phyloP scores from a whole-genome alignment of 2,113 vertebrate species.

The Myotis lucifugus region DNA sequence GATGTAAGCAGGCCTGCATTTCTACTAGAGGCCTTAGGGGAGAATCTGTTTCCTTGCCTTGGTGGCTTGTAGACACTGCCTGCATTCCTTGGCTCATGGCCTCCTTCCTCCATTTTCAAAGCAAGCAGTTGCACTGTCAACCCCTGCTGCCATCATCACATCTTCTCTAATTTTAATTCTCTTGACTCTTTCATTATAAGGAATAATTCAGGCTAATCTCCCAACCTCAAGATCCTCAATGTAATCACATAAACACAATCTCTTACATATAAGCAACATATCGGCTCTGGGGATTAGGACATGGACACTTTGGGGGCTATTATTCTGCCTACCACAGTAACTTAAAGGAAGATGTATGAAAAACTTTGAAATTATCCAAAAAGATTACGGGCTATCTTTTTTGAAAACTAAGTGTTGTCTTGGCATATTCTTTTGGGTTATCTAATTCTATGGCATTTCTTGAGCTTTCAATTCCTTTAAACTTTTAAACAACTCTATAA shows the following conservation, averaged over 20 bases:
- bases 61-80: background rate
- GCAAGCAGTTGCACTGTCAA: background rate
- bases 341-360: background rate
- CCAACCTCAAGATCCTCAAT: background rate
- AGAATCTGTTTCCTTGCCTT: background rate
- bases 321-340: background rate
- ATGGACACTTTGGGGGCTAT: background rate
- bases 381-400: background rate
- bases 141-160: background rate
- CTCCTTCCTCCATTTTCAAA: background rate
- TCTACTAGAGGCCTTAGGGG: background rate
- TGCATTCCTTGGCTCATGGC: background rate
- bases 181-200: background rate
- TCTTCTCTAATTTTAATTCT: background rate
- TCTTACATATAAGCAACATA: background rate
- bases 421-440: background rate
- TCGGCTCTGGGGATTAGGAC: background rate
- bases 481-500: background rate
- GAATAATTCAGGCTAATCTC: background rate
- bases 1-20: background rate
- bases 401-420: background rate
- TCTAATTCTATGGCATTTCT: background rate
- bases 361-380: background rate
- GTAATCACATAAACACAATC: background rate
- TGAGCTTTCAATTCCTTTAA: background rate